Percentiles rank a stretch among this genome's conserved stretches.
Conservation (phyloP, 2,888 invertebrate genomes). For the Plebejus melissa region DNA sequence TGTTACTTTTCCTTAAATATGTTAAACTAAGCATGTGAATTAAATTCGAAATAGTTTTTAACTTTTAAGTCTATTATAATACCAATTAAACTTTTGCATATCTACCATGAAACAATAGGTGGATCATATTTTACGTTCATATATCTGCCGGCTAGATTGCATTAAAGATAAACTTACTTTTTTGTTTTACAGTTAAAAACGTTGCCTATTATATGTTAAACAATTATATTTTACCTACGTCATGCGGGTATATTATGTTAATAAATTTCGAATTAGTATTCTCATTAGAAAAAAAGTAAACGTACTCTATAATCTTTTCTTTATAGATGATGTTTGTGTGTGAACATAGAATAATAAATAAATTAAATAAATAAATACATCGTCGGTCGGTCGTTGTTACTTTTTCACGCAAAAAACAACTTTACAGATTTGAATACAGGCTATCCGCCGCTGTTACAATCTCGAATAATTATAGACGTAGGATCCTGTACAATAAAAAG, state of each 20-base stretch:
- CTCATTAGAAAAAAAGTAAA: neutral
- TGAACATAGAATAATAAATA: too few relatives aligned
- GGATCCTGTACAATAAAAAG: too few relatives aligned
- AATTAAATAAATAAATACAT: too few relatives aligned
- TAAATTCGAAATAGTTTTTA: neutral
- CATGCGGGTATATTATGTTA: neutral
- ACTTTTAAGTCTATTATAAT: neutral
- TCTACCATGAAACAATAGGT: conserved; percentile 3
- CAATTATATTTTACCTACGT: neutral
- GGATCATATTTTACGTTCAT: conserved; percentile 7
- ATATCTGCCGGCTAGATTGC: conserved; percentile 15
- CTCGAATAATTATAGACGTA: too few relatives aligned
- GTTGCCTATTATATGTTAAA: conserved; percentile 3
- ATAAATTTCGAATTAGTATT: neutral
- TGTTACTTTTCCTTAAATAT: neutral
- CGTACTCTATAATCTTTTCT: neutral
- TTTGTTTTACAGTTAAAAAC: conserved; percentile 17
- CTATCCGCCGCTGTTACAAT: too few relatives aligned
- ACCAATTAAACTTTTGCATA: conserved; percentile 12
- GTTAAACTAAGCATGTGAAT: neutral
- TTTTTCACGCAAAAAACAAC: too few relatives aligned
- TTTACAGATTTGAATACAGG: too few relatives aligned
- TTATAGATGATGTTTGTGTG: neutral
- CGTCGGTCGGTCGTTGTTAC: too few relatives aligned
- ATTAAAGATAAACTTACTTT: conserved; percentile 5